phyloP scores from a whole-genome alignment of 2,888 invertebrate species.

The Stenoptilia bipunctidactyla region DNA sequence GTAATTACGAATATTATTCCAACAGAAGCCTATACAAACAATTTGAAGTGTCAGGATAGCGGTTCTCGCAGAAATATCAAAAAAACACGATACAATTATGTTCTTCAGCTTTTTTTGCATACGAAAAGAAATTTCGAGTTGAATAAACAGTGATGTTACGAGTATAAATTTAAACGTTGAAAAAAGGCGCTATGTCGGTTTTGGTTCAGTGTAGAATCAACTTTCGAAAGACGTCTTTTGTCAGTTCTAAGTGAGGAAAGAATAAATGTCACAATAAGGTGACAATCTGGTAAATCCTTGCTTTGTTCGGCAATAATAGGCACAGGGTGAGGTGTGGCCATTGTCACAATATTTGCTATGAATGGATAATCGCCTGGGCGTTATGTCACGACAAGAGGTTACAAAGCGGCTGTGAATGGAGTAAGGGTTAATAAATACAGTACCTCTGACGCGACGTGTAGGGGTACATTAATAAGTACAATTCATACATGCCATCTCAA shows the following conservation, averaged over 20 bases:
- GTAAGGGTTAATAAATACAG: too few relatives aligned
- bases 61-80: not conserved
- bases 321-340: conserved; percentile 13
- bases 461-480: too few relatives aligned
- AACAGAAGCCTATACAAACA: conserved; percentile 3
- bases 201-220: conserved; percentile 2
- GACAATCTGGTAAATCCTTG: conserved; percentile 3
- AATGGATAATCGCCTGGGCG: conserved; percentile 18
- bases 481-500: too few relatives aligned
- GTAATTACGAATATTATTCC: conserved; percentile 3
- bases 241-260: not conserved
- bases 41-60: not conserved
- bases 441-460: too few relatives aligned
- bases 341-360: conserved; percentile 38
- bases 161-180: not conserved
- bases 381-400: conserved; percentile 10
- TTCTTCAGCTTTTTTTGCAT: not conserved
- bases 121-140: not conserved
- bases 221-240: conserved; percentile 1
- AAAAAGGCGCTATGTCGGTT: not conserved
- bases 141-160: not conserved
- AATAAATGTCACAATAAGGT: conserved; percentile 10
- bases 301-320: conserved; percentile 14
- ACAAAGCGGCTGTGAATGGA: too few relatives aligned
- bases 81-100: not conserved